These are phyloP conservation scores for Arrhamphus sclerolepis DNA, from an alignment of 2,797 vertebrate genomes.

Conservation along the genomic window DNA sequence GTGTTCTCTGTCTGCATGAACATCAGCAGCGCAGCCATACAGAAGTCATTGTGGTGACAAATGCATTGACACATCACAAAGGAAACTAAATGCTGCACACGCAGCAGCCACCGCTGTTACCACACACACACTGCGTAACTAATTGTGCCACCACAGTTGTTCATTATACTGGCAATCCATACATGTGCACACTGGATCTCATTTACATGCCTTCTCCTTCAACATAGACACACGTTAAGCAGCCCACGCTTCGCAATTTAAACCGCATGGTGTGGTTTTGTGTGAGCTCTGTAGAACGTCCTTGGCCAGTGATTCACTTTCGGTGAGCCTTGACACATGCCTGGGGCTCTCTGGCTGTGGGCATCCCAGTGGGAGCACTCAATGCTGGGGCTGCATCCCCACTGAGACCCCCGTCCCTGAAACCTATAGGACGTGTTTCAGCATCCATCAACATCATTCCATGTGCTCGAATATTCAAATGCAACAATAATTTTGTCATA, in stretches of 20 bases:
- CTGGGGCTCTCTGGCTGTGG: constrained; percentile 53
- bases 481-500: not conserved
- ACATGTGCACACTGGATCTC: constrained; percentile 40
- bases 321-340: constrained; percentile 52
- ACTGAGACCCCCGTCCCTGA: constrained; percentile 6
- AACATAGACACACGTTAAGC: constrained; percentile 55
- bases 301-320: constrained; percentile 55
- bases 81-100: constrained; percentile 27
- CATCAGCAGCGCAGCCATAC: constrained; percentile 14
- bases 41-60: constrained; percentile 8
- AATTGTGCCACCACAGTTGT: constrained; percentile 53
- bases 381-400: constrained; percentile 22
- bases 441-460: constrained; percentile 45
- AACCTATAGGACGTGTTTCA: constrained; percentile 55
- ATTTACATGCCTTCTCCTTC: constrained; percentile 52
- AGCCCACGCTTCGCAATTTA: constrained; percentile 35
- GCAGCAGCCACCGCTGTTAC: constrained; percentile 26
- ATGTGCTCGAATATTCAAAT: constrained; percentile 29
- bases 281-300: constrained; percentile 19
- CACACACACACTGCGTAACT: constrained; percentile 40
- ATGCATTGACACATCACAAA: constrained; percentile 35
- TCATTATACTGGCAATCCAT: constrained; percentile 50
- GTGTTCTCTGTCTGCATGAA: constrained; percentile 29
- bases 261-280: constrained; percentile 3
- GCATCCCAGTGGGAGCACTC: constrained; percentile 36